These are phyloP conservation scores for Cryptocephalus primarius DNA, from an alignment of 2,888 invertebrate genomes.

Conservation along the genomic window DNA sequence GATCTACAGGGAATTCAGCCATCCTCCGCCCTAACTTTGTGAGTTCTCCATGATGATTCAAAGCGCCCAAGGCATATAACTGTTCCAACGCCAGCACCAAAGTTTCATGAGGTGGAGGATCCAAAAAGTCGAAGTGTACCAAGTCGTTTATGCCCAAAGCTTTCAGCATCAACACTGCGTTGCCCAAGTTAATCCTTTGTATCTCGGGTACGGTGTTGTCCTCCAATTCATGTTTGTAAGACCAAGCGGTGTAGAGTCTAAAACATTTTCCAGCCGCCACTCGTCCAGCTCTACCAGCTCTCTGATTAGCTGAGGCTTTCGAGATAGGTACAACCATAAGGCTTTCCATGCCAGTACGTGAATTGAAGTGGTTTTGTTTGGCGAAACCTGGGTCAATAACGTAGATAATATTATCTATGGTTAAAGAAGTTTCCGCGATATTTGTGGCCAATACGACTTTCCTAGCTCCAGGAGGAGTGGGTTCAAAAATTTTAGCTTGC, in stretches of 20 bases:
- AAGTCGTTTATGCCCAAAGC: slow-evolving; percentile 96
- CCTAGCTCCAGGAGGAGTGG: slow-evolving; percentile 90
- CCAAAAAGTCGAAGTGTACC: slow-evolving; percentile 96
- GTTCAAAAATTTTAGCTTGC: slow-evolving; percentile 98
- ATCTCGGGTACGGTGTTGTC: slow-evolving; percentile 98
- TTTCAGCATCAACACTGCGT: slow-evolving; percentile 93
- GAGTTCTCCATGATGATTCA: slow-evolving; percentile 95
- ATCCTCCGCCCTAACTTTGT: slow-evolving; percentile 94
- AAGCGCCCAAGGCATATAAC: slow-evolving; percentile 90
- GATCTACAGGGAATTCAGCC: slow-evolving; percentile 99
- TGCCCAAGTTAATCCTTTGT: slow-evolving; percentile 92
- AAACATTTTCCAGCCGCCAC: slow-evolving; percentile 98
- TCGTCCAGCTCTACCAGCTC: slow-evolving; percentile 91
- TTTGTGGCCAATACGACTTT: slow-evolving; percentile 98
- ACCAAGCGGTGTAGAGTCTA: slow-evolving; percentile 95
- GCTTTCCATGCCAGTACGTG: slow-evolving; percentile 96
- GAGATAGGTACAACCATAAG: slow-evolving; percentile 97
- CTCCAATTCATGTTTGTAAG: slow-evolving; percentile 95
- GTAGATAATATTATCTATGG: slow-evolving; percentile 97
- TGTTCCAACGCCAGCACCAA: slow-evolving; percentile 81
- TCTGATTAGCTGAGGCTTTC: slow-evolving; percentile 94
- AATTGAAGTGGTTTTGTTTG: slow-evolving; percentile 97
- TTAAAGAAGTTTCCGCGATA: slow-evolving; percentile 97
- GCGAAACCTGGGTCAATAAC: slow-evolving; percentile 99
- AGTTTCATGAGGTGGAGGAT: slow-evolving; percentile 94